These are phyloP conservation scores for Bombylius major DNA, from an alignment of 2,888 invertebrate species.

Conservation along the genomic window DNA sequence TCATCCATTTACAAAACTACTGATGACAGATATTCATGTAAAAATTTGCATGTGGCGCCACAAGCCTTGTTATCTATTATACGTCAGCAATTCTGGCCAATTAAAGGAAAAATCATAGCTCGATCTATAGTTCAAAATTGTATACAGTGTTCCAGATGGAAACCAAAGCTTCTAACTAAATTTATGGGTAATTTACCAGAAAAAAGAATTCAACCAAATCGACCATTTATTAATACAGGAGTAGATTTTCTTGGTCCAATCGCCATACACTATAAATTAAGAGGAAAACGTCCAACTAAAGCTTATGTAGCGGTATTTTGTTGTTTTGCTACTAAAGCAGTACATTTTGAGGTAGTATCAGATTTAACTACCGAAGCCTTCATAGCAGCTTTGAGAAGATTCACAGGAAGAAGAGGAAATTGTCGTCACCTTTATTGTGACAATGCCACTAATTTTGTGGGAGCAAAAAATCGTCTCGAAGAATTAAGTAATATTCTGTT, in stretches of 20 bases:
- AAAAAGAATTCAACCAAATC: constrained; percentile 6
- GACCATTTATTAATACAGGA: constrained; percentile 9
- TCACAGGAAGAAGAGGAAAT: constrained; percentile 5
- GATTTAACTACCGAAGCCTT: constrained; percentile 11
- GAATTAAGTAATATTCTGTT: too few relatives aligned
- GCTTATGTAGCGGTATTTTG: constrained; percentile 11
- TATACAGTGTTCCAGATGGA: constrained; percentile 11
- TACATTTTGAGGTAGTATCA: constrained; percentile 8
- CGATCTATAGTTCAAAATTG: constrained; percentile 12
- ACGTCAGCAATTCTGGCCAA: constrained; percentile 14
- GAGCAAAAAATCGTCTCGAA: too few relatives aligned
- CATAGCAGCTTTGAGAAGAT: constrained; percentile 9
- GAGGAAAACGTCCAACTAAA: constrained; percentile 7
- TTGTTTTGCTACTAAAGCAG: constrained; percentile 11
- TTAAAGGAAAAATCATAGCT: constrained; percentile 10
- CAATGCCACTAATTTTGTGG: constrained; percentile 6
- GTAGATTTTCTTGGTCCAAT: constrained; percentile 9
- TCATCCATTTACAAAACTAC: too few relatives aligned
- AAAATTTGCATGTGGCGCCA: too few relatives aligned
- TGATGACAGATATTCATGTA: too few relatives aligned
- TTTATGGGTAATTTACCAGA: constrained; percentile 20
- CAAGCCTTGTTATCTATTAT: too few relatives aligned
- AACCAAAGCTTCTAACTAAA: constrained; percentile 10
- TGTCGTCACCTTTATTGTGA: constrained; percentile 3
- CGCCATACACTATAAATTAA: constrained; percentile 1